A percentile compares a stretch with the other conserved stretches of the same genome.
Evolutionary conservation across 2,888 invertebrate genomes (phyloP).

Genomic region (Sceliomorpha sp.): DNA sequence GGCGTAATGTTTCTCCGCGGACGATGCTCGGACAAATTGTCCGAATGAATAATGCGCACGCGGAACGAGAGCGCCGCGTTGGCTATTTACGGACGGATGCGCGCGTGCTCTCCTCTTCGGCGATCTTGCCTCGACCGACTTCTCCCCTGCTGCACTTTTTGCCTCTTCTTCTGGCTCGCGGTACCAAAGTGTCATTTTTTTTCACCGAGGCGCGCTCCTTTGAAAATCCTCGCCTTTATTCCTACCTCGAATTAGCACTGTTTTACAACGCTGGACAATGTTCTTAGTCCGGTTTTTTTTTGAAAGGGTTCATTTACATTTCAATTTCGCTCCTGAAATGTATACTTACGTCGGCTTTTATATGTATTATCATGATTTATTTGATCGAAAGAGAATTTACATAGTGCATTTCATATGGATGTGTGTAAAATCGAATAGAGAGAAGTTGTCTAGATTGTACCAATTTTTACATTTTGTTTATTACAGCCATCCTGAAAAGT

Average conservation of each 20-base stretch:
- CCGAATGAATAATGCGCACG: conserved; percentile 45
- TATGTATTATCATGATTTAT: too few species aligned
- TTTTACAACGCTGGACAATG: conserved; percentile 18
- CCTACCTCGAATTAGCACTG: conserved; percentile 37
- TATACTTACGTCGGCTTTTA: too few species aligned
- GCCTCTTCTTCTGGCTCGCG: conserved; percentile 1
- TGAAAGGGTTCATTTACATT: conserved; percentile 30
- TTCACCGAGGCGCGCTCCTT: conserved; percentile 16
- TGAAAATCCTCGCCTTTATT: conserved; percentile 33
- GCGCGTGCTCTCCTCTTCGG: conserved; percentile 39
- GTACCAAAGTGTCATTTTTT: conserved; percentile 12
- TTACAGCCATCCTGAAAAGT: too few species aligned
- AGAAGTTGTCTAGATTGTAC: too few species aligned
- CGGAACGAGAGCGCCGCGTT: conserved; percentile 18
- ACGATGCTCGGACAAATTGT: conserved; percentile 41
- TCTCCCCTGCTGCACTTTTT: conserved; percentile 14
- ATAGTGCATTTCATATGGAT: too few species aligned
- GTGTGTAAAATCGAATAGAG: too few species aligned
- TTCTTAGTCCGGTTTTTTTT: background rate
- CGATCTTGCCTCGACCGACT: conserved; percentile 12
- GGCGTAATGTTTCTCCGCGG: conserved; percentile 18
- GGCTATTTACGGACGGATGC: conserved; percentile 41
- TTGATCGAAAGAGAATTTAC: too few species aligned
- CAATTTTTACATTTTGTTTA: too few species aligned
- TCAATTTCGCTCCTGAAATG: conserved; percentile 36